Evolutionary conservation across 1,140 invertebrate genomes (phyloP).

Genomic region (Geopemphigus sp.): DNA sequence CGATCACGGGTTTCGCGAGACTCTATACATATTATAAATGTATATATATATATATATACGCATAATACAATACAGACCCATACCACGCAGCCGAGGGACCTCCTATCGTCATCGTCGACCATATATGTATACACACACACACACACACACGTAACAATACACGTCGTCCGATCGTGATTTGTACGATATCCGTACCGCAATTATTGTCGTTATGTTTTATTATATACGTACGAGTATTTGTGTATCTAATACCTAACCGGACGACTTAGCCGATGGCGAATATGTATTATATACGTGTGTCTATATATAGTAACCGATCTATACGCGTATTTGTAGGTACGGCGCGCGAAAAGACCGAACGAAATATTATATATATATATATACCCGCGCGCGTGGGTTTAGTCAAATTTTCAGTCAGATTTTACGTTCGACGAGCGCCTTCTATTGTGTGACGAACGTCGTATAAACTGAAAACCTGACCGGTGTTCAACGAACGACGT

Average conservation of each 20-base stretch:
- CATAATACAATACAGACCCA: not conserved
- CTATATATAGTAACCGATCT: not conserved
- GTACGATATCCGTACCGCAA: slow-evolving; percentile 10
- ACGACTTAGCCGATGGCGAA: not conserved
- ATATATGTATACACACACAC: not conserved
- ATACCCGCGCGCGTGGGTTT: too few species aligned
- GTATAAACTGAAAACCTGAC: too few species aligned
- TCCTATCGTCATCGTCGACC: not conserved
- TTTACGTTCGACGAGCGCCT: not conserved
- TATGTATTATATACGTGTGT: not conserved
- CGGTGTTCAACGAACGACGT: too few species aligned
- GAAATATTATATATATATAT: not conserved
- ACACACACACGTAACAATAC: not conserved
- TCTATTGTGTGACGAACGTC: too few species aligned
- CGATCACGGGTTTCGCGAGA: not conserved
- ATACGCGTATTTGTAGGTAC: not conserved
- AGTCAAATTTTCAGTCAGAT: too few species aligned
- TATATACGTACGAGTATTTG: too few species aligned
- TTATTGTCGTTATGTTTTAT: not conserved
- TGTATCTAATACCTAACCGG: not conserved
- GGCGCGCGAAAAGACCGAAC: not conserved
- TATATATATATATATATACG: not conserved
- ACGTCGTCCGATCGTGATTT: slow-evolving; percentile 31
- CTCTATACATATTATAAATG: too few species aligned
- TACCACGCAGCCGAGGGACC: not conserved